Percentiles rank a stretch among this genome's conserved stretches.
These are phyloP conservation scores for Drosophila tanythrix DNA, from an alignment of 2,888 invertebrate species.

Conservation along the genomic window DNA sequence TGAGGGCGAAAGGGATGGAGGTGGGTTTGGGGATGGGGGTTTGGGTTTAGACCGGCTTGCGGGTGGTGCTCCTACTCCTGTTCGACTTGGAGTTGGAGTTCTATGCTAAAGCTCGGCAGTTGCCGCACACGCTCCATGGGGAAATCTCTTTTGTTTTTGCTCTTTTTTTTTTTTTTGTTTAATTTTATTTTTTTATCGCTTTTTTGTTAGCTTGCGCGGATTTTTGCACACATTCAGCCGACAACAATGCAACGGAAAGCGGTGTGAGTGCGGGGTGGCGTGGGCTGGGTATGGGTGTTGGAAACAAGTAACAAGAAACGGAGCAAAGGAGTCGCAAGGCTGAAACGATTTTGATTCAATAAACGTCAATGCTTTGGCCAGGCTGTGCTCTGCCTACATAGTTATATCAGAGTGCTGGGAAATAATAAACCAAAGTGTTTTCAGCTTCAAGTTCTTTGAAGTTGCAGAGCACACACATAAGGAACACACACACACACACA, in stretches of 20 bases:
- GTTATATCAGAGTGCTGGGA: conserved; percentile 30
- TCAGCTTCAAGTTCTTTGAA: conserved; percentile 46
- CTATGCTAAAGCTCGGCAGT: conserved; percentile 54
- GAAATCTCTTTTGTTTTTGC: conserved; percentile 71
- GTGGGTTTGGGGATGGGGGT: background rate
- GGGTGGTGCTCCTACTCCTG: background rate
- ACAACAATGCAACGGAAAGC: conserved; percentile 53
- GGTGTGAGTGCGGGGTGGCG: background rate
- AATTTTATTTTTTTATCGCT: conserved; percentile 6
- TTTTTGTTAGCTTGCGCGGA: conserved; percentile 38
- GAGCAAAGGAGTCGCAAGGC: conserved; percentile 40
- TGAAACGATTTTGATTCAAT: conserved; percentile 74
- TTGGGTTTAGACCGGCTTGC: background rate
- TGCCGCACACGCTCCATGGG: conserved; percentile 70
- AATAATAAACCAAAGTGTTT: conserved; percentile 76
- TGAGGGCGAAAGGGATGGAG: background rate
- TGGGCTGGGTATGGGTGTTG: background rate
- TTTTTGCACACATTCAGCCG: conserved; percentile 40
- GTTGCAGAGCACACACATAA: conserved; percentile 13
- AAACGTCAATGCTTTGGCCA: conserved; percentile 69
- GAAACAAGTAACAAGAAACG: conserved; percentile 27
- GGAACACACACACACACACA: conserved; percentile 3
- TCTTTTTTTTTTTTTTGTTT: conserved; percentile 7
- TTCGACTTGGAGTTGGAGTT: conserved; percentile 8
- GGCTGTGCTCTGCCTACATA: conserved; percentile 18